Conservation (phyloP, 2,113 vertebrate genomes). For the Spea multiplicata region DNA sequence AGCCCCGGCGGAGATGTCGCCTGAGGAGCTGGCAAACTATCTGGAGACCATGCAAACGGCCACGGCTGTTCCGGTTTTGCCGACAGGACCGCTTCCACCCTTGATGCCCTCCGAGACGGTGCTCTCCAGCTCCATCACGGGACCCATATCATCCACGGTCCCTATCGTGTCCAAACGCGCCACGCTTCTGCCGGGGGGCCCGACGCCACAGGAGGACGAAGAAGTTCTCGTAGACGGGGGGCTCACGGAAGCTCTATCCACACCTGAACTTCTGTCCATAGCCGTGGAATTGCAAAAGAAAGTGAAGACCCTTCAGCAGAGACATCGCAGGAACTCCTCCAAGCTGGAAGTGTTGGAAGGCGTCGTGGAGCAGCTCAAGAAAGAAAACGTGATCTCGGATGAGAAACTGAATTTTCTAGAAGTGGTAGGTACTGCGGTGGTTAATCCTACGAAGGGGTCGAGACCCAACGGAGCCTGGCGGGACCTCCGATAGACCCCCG, state of each 20-base stretch:
- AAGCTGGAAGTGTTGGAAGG: conserved; percentile 70
- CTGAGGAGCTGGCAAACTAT: conserved; percentile 61
- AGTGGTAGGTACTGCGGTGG: conserved; percentile 54
- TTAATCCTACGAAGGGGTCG: too few species aligned
- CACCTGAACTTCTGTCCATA: conserved; percentile 61
- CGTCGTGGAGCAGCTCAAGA: conserved; percentile 64
- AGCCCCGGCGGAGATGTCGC: conserved; percentile 20
- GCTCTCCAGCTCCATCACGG: conserved; percentile 63
- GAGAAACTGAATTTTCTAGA: conserved; percentile 62
- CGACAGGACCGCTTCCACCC: background rate
- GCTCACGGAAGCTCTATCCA: conserved; percentile 51
- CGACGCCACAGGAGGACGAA: background rate
- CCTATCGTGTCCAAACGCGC: conserved; percentile 67
- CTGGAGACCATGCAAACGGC: conserved; percentile 65
- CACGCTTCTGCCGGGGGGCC: background rate
- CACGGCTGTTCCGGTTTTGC: background rate
- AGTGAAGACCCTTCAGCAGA: conserved; percentile 69
- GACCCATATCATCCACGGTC: conserved; percentile 68
- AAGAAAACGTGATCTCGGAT: conserved; percentile 63
- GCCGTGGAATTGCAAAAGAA: conserved; percentile 65
- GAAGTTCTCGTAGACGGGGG: background rate
- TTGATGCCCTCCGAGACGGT: conserved; percentile 54
- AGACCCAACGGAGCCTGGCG: too few species aligned
- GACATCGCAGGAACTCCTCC: conserved; percentile 67
- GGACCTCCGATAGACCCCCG: too few species aligned